Base-by-base conservation (phyloP, 2,113 vertebrate genomes). In the Monopterus albus region DNA sequence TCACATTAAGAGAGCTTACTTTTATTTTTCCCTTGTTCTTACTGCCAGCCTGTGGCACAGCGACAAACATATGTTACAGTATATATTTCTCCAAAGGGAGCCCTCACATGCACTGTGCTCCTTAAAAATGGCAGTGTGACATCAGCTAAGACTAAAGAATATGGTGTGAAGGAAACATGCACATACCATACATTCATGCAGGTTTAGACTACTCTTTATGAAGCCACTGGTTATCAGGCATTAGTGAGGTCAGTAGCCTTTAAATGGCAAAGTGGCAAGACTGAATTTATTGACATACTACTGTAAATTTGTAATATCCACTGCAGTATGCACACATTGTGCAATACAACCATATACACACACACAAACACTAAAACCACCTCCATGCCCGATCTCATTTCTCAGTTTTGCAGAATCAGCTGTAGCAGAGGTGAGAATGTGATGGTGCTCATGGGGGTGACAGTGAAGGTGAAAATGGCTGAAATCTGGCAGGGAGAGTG, bases 381-480 rank as follows among this genome's bases (percentile, higher is more conserved):
- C 35, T 43, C 25, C 64, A 23, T 21, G 35, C 18, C 43, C 29
- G 8, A 36, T 79, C 45, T 79, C 56, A 60, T 66, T 79, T 60
- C 53, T 75, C 23, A 18, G 23, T 84, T 85, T 73, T 88, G 88
- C 83, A 74, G 76, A 82, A 79, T 89, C 87, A 84, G 77, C 83
- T 70, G 57, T 47, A 71, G 38, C 26, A 71, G 76, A 83, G 86
- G 79, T 79, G 86, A 84, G 68, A 65, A 52, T 74, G 60, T 62
- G 52, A 42, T 29, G 56, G 69, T 33, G 75, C 52, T 64, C 64
- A 40, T 55, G 50, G 51, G 66, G 65, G 67, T n/a, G n/a, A 49
- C 9, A n/a, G 58, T 59, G 59, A 78, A 80, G 89, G 73, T 85
- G 78, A 87, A 79, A 80, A 80, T 72, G 62, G 78, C 62, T 26